Base-by-base conservation (phyloP, 2,113 vertebrate species). In the Notothenia coriiceps region DNA sequence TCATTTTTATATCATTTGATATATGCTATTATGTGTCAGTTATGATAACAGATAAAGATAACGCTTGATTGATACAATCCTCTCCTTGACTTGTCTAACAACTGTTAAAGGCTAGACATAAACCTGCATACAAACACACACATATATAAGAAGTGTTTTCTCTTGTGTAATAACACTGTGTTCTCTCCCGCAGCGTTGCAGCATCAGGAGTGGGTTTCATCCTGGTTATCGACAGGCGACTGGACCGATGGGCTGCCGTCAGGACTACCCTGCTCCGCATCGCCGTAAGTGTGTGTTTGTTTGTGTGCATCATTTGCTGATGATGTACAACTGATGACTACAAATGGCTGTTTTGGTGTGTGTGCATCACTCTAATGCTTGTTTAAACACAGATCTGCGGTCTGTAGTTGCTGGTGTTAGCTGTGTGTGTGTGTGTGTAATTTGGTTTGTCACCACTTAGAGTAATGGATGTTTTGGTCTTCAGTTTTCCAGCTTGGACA, bases 171-270 rank as follows among this genome's bases (percentile, higher is more conserved):
- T 83, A 66, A 89, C 64, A 0, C 7, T n/a, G 43, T 79, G 15
- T 62, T 29, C 22, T 83, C 60, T 51, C 54, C 80, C 65, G 63
- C 93, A 99, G 98, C 88, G 93, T 96, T 70, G 95, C 95, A 80
- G 96, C 97, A 87, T 95, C 97, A 56, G 97, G 96, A 87, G 95
- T 97, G 80, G 98, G 98, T 60, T 99, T 99, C 96, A 97, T 98
- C 92, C 94, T 99, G 91, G 96, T 99, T 94, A 97, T 99, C 89
- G 98, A 99, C 94, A 96, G 98, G 78, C 96, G 98, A 77, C 97
- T 96, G 95, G 98, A 99, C 96, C 97, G 96, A 97, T 99, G 98
- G 98, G 96, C 97, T 46, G 97, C 98, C 0, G 97, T 99, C 90
- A 98, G 97, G 94, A 95, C 97, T 10, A 97, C 98, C 4, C 95